phyloP scores from a whole-genome alignment of 2,113 vertebrate species.

The Boulengeromyrus knoepffleri region DNA sequence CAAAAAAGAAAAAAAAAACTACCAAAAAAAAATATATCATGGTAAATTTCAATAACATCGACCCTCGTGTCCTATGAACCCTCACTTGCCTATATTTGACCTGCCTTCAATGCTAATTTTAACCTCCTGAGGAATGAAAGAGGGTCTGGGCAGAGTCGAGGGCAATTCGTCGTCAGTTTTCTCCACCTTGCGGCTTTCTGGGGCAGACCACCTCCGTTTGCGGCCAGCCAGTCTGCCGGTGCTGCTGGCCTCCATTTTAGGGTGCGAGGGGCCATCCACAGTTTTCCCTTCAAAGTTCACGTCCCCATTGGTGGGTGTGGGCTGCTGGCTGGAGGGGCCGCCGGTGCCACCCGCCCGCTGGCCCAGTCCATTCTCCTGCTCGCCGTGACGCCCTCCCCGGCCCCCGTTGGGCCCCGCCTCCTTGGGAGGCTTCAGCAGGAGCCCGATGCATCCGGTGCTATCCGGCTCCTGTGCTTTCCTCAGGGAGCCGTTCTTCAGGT shows the following conservation, averaged over 20 bases:
- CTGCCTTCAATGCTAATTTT: constrained; percentile 98
- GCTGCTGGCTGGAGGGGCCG: constrained; percentile 39
- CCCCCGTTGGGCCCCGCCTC: constrained; percentile 40
- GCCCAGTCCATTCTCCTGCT: constrained; percentile 85
- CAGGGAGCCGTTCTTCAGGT: constrained; percentile 90
- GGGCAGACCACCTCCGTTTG: constrained; percentile 97
- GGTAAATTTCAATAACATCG: constrained; percentile 26
- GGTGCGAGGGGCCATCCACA: constrained; percentile 57
- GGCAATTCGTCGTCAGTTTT: constrained; percentile 87
- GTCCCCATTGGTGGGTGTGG: constrained; percentile 81
- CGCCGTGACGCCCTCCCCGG: constrained; percentile 62
- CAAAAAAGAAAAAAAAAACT: constrained; percentile 39
- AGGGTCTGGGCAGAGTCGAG: constrained; percentile 89
- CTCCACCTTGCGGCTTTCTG: constrained; percentile 89
- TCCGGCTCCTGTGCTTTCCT: constrained; percentile 83
- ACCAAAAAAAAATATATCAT: constrained; percentile 31
- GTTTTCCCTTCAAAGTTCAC: constrained; percentile 71
- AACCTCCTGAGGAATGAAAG: constrained; percentile 95
- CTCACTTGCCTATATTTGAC: constrained; percentile 94
- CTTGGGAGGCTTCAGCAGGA: constrained; percentile 76
- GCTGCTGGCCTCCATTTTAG: constrained; percentile 60
- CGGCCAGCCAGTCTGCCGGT: constrained; percentile 68
- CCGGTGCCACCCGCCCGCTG: constrained; percentile 48
- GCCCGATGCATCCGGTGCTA: constrained; percentile 50
- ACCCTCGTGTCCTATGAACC: constrained; percentile 41